Evolutionary conservation across 2,888 invertebrate genomes (phyloP).

Genomic region (Conchocele bisecta): DNA sequence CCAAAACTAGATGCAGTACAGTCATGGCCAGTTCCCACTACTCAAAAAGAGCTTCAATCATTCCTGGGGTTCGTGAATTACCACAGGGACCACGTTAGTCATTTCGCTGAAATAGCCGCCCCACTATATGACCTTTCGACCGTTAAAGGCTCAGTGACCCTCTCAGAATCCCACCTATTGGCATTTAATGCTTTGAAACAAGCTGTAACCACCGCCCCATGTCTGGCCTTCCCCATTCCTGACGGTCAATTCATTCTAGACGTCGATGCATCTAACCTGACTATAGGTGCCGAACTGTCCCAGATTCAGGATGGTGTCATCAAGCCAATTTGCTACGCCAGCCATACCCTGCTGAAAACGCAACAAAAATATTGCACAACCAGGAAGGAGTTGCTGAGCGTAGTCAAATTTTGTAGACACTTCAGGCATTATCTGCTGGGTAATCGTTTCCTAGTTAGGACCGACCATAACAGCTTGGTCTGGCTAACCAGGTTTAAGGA

Average conservation of each 20-base stretch:
- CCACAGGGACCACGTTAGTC: too few species aligned
- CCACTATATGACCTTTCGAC: too few species aligned
- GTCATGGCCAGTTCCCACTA: too few species aligned
- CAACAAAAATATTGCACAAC: too few species aligned
- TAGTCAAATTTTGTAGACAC: background rate
- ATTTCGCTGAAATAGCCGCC: too few species aligned
- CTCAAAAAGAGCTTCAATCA: too few species aligned
- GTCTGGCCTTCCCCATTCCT: background rate
- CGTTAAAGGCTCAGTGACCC: too few species aligned
- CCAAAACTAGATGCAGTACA: too few species aligned
- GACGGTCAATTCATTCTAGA: background rate
- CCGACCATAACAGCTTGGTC: background rate
- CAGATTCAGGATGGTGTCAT: conserved; percentile 3
- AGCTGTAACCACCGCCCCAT: background rate
- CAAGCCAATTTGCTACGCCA: conserved; percentile 13
- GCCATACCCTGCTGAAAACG: background rate
- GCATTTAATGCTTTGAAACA: too few species aligned
- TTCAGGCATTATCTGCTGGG: conserved; percentile 5
- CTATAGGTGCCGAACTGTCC: background rate
- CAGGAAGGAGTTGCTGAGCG: background rate
- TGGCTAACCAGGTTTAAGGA: conserved; percentile 7
- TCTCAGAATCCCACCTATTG: too few species aligned
- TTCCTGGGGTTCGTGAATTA: too few species aligned
- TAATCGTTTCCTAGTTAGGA: background rate
- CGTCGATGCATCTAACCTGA: background rate